These are phyloP conservation scores for Orbicella faveolata DNA, from an alignment of 64 coral and sea anemone genomes.

Conservation along the genomic window DNA sequence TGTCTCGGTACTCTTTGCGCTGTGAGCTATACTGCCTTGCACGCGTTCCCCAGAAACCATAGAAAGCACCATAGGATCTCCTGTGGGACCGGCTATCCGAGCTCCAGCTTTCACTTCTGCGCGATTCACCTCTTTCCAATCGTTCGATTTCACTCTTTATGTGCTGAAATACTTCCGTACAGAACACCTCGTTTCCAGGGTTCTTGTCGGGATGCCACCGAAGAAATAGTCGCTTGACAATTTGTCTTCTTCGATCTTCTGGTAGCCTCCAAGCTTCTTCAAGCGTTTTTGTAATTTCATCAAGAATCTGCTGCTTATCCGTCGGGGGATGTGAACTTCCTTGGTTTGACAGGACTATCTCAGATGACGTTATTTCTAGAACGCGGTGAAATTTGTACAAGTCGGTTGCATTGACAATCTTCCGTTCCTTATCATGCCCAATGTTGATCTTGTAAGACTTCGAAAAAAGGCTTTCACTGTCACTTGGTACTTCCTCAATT, in stretches of 20 bases:
- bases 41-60: conserved; percentile 16
- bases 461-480: not conserved
- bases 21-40: conserved; percentile 48
- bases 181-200: conserved; percentile 45
- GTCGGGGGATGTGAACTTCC: not conserved
- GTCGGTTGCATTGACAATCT: conserved; percentile 37
- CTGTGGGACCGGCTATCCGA: not conserved
- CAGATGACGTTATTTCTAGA: not conserved
- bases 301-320: not conserved
- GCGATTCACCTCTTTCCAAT: not conserved
- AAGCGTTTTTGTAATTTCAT: conserved; percentile 20
- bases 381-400: conserved; percentile 78
- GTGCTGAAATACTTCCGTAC: conserved; percentile 45
- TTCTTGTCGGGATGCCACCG: conserved; percentile 70
- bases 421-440: conserved; percentile 44
- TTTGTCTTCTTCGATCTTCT: not conserved
- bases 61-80: conserved; percentile 1
- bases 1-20: conserved; percentile 1
- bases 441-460: conserved; percentile 78
- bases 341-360: not conserved
- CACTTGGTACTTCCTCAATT: conserved; percentile 52
- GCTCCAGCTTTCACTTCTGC: not conserved
- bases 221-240: conserved; percentile 46
- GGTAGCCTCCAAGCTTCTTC: conserved; percentile 48
- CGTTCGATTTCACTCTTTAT: conserved; percentile 20